Conservation (phyloP, 2,888 invertebrate genomes). For the Dorcus parallelipipedus region DNA sequence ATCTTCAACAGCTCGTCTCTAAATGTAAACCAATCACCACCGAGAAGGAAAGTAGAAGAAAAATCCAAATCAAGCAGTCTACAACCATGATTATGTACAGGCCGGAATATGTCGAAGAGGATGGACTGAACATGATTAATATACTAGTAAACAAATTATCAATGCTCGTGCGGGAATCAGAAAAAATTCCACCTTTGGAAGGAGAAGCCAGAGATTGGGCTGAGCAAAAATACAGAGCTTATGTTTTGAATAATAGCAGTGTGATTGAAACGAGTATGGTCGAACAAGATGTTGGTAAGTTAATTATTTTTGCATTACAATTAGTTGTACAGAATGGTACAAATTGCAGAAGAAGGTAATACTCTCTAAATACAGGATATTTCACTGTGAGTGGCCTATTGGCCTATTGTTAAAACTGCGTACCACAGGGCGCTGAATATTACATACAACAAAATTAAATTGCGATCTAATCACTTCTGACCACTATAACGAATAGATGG, state of each 20-base stretch:
- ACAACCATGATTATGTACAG: conserved; percentile 1
- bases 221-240: conserved; percentile 7
- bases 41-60: background rate
- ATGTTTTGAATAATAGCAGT: conserved; percentile 5
- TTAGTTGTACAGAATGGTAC: background rate
- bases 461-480: too few relatives aligned
- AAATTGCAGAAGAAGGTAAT: too few relatives aligned
- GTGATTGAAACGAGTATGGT: conserved; percentile 6
- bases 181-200: conserved; percentile 3
- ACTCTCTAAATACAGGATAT: too few relatives aligned
- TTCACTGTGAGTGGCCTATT: too few relatives aligned
- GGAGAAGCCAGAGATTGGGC: conserved; percentile 8
- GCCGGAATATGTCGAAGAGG: conserved; percentile 10
- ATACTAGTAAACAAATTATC: conserved; percentile 1
- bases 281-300: conserved; percentile 4
- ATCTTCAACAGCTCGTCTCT: conserved; percentile 9
- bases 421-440: too few relatives aligned
- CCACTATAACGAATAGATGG: too few relatives aligned
- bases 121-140: conserved; percentile 7
- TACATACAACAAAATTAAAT: too few relatives aligned
- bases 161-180: conserved; percentile 1
- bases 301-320: too few relatives aligned
- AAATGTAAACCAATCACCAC: background rate
- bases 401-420: too few relatives aligned
- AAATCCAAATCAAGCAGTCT: background rate